Evolutionary conservation across 2,797 vertebrate species (phyloP).

Genomic region (Hydrophis major): DNA sequence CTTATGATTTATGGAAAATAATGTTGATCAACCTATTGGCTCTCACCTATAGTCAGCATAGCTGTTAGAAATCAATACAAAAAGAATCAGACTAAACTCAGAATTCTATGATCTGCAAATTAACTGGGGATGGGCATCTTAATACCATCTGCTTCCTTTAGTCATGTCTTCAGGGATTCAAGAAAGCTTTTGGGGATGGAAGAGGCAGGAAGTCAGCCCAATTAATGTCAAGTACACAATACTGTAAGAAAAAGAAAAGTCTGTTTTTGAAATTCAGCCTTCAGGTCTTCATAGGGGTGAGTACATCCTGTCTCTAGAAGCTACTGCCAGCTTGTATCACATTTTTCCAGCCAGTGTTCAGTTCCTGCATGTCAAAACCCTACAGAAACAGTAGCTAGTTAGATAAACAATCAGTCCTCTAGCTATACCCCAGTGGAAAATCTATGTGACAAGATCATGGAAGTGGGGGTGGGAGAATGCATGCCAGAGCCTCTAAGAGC

Average conservation of each 20-base stretch:
- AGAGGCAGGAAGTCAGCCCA: slow-evolving; percentile 47
- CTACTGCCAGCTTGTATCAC: slow-evolving; percentile 43
- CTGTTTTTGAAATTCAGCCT: slow-evolving; percentile 45
- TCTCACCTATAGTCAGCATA: slow-evolving; percentile 26
- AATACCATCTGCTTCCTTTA: slow-evolving; percentile 60
- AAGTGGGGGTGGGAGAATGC: slow-evolving; percentile 22
- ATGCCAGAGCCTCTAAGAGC: slow-evolving; percentile 28
- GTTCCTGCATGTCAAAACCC: slow-evolving; percentile 47
- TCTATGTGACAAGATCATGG: slow-evolving; percentile 58
- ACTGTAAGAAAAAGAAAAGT: slow-evolving; percentile 34
- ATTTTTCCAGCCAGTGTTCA: slow-evolving; percentile 43
- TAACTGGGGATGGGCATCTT: slow-evolving; percentile 29
- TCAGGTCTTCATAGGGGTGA: slow-evolving; percentile 44
- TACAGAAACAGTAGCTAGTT: slow-evolving; percentile 49
- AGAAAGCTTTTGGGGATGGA: slow-evolving; percentile 52
- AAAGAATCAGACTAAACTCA: slow-evolving; percentile 48
- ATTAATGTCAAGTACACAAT: background rate
- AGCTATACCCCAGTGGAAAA: slow-evolving; percentile 53
- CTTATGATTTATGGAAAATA: slow-evolving; percentile 61
- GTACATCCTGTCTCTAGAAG: slow-evolving; percentile 49
- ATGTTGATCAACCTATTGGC: slow-evolving; percentile 37
- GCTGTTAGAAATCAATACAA: slow-evolving; percentile 44
- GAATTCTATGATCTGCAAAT: slow-evolving; percentile 37
- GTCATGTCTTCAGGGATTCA: slow-evolving; percentile 54
- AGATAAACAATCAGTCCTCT: slow-evolving; percentile 59